Evolutionary conservation across 1,140 invertebrate genomes (phyloP).

Genomic region (Lepidotrigona ventralis): DNA sequence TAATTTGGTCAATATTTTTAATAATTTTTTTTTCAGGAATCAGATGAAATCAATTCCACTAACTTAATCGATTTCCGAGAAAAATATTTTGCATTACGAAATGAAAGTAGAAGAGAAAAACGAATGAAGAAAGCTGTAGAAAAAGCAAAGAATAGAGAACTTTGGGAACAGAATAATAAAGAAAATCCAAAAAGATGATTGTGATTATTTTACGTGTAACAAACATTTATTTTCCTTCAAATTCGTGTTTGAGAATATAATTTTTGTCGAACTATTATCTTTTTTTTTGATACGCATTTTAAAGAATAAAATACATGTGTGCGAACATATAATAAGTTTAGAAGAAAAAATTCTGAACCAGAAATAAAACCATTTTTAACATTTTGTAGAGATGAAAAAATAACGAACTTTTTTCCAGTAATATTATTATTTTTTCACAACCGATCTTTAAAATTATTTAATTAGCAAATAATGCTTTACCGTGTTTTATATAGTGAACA

Average conservation of each 20-base stretch:
- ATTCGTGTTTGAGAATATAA: slow-evolving; percentile 25
- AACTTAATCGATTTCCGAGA: slow-evolving; percentile 81
- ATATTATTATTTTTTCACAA: background rate
- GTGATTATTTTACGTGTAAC: slow-evolving; percentile 35
- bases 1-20: slow-evolving; percentile 49
- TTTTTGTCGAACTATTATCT: slow-evolving; percentile 14
- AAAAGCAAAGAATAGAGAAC: slow-evolving; percentile 69
- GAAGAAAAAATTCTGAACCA: background rate
- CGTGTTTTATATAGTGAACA: slow-evolving; percentile 10
- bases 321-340: slow-evolving; percentile 24
- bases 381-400: background rate
- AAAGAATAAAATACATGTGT: slow-evolving; percentile 18
- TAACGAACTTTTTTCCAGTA: background rate
- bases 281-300: background rate
- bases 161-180: slow-evolving; percentile 71
- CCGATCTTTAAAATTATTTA: background rate
- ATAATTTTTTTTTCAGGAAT: slow-evolving; percentile 56
- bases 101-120: slow-evolving; percentile 83
- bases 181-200: slow-evolving; percentile 59
- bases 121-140: slow-evolving; percentile 70
- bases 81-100: slow-evolving; percentile 84
- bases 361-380: slow-evolving; percentile 2
- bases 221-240: slow-evolving; percentile 44
- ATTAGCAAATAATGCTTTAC: background rate
- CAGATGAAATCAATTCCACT: slow-evolving; percentile 69